These are phyloP conservation scores for Drosophila mettleri DNA, from an alignment of 2,888 invertebrate genomes.

Conservation along the genomic window DNA sequence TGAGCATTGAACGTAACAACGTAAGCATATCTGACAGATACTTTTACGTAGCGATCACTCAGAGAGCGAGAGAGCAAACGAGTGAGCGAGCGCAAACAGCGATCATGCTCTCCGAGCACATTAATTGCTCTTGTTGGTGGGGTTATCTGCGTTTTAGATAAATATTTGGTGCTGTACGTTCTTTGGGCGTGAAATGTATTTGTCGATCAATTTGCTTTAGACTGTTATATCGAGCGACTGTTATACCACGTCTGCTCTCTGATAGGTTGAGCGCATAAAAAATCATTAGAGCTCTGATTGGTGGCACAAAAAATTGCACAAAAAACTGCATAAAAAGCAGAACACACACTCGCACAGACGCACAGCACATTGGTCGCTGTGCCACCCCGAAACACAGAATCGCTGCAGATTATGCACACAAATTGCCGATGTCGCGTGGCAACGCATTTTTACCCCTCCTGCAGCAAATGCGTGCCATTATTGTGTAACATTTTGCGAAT, in stretches of 20 bases:
- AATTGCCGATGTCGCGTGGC: conserved; percentile 53
- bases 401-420: conserved; percentile 43
- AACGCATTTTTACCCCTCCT: conserved; percentile 40
- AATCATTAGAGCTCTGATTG: conserved; percentile 56
- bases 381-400: conserved; percentile 39
- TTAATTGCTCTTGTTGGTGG: neutral
- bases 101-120: conserved; percentile 11
- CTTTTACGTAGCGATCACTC: conserved; percentile 63
- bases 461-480: conserved; percentile 15
- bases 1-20: conserved; percentile 48
- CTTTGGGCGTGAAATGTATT: conserved; percentile 1
- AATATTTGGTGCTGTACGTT: conserved; percentile 30
- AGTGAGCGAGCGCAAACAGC: conserved; percentile 15
- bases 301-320: conserved; percentile 63
- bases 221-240: conserved; percentile 15
- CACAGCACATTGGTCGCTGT: conserved; percentile 18
- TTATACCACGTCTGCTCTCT: conserved; percentile 16
- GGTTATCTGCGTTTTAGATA: conserved; percentile 48
- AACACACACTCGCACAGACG: conserved; percentile 15
- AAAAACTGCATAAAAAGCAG: conserved; percentile 65
- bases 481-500: conserved; percentile 52
- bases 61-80: conserved; percentile 1
- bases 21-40: conserved; percentile 65
- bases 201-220: conserved; percentile 6
- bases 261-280: conserved; percentile 61